Evolutionary conservation across 2,113 vertebrate species (phyloP).

Genomic region (Paralichthys olivaceus): DNA sequence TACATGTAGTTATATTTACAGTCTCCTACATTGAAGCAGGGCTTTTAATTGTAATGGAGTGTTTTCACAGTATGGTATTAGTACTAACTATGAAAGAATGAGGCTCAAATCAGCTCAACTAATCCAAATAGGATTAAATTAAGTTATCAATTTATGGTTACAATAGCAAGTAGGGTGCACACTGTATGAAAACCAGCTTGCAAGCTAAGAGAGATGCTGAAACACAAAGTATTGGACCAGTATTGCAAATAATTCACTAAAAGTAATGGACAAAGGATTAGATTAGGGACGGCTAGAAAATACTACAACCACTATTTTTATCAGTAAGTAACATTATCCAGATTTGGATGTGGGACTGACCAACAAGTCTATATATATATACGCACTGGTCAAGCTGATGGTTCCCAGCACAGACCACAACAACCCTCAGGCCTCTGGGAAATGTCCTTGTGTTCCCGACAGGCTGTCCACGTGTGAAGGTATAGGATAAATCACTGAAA

Average conservation of each 20-base stretch:
- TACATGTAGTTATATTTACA: no score
- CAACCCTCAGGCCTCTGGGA: neutral
- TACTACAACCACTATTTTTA: no score
- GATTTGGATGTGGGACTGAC: no score
- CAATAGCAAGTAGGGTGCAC: no score
- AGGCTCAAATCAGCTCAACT: neutral
- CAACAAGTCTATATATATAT: neutral
- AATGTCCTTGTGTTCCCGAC: constrained; percentile 7
- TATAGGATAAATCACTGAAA: neutral
- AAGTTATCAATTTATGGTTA: no score
- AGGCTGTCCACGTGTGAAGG: neutral
- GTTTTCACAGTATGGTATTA: neutral
- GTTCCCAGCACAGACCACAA: neutral
- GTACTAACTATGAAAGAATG: neutral
- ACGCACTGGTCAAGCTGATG: neutral
- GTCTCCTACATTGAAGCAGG: neutral
- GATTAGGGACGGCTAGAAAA: no score
- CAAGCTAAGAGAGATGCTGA: no score
- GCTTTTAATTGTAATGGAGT: neutral
- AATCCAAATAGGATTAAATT: neutral
- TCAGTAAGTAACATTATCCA: no score
- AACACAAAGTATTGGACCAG: no score
- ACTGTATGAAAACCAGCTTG: no score
- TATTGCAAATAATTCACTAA: no score
- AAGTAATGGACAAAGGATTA: no score